A percentile compares a stretch with the other conserved stretches of the same genome.
Conservation (phyloP, 2,113 vertebrate species). For the Nestor notabilis region DNA sequence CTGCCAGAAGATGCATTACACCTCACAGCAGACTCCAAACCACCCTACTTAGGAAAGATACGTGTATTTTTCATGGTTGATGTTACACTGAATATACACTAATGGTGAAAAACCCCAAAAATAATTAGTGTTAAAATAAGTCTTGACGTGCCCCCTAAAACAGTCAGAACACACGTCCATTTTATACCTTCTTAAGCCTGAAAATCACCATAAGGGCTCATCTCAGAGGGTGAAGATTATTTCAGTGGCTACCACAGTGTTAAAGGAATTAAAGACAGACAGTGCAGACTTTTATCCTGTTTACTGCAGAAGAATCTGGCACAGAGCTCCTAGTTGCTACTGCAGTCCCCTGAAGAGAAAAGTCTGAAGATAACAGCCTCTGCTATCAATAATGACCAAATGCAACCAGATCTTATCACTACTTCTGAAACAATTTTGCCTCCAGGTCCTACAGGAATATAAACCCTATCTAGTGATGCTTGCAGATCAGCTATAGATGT, state of each 20-base stretch:
- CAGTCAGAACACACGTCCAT: background rate
- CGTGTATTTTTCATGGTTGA: background rate
- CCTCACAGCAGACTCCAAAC: background rate
- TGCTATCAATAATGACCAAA: background rate
- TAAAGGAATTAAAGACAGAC: background rate
- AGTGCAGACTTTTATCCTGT: background rate
- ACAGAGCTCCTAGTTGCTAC: background rate
- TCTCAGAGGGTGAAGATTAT: background rate
- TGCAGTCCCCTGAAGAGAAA: background rate
- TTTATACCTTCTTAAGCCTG: background rate
- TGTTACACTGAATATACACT: background rate
- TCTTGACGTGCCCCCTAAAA: background rate
- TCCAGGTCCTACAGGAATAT: background rate
- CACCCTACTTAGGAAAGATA: background rate
- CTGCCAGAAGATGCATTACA: background rate
- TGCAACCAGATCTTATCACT: background rate
- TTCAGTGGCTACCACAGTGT: background rate
- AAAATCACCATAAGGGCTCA: background rate
- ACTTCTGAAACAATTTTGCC: background rate
- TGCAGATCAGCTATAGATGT: background rate
- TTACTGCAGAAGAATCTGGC: background rate
- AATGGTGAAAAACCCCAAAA: background rate
- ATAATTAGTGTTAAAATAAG: background rate
- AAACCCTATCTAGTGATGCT: background rate
- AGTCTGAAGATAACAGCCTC: background rate